phyloP scores from a whole-genome alignment of 2,888 invertebrate genomes.

The Osedax frankpressi region DNA sequence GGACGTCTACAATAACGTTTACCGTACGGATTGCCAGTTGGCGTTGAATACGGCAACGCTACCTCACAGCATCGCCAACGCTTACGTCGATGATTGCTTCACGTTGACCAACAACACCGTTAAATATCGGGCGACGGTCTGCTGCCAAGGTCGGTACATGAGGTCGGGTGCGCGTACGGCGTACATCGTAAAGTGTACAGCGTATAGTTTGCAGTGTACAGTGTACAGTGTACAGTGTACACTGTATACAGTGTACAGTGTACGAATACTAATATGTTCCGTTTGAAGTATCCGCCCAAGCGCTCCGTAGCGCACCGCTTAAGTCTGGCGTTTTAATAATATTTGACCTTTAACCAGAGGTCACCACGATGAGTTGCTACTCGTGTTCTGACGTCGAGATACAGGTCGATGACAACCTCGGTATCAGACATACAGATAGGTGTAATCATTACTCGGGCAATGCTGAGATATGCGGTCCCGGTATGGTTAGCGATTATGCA shows the following conservation, averaged over 20 bases:
- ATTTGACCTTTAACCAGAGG: no score
- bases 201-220: no score
- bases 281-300: no score
- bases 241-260: no score
- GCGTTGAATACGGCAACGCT: background rate
- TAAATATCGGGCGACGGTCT: slow-evolving; percentile 4
- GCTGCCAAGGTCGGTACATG: background rate
- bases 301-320: no score
- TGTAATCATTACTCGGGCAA: background rate
- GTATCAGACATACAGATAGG: background rate
- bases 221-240: no score
- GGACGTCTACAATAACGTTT: slow-evolving; percentile 3
- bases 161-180: background rate
- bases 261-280: no score
- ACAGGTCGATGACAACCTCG: background rate
- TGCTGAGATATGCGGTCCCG: background rate
- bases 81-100: slow-evolving; percentile 2
- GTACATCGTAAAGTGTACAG: background rate
- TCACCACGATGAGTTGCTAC: background rate
- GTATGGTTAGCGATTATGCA: slow-evolving; percentile 1
- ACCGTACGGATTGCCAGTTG: background rate
- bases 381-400: background rate
- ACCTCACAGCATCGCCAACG: slow-evolving; percentile 3
- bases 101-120: background rate
- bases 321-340: no score